These are phyloP conservation scores for Pheosia gnoma DNA, from an alignment of 2,888 invertebrate genomes.

Conservation along the genomic window DNA sequence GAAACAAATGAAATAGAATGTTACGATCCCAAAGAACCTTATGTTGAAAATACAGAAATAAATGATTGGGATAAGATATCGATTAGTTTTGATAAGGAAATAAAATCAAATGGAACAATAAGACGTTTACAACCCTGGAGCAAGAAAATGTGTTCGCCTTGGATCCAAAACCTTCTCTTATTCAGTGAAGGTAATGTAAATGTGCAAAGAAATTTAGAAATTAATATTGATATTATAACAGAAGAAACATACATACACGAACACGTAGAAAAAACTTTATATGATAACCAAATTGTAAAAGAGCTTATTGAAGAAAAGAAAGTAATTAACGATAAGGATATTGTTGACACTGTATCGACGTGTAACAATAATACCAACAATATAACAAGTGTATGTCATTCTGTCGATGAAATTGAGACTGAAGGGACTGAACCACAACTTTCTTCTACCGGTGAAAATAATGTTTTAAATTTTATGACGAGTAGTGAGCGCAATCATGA, in stretches of 20 bases:
- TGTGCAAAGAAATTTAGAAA: background rate
- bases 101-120: background rate
- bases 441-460: background rate
- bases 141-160: conserved; percentile 66
- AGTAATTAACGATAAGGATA: background rate
- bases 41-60: background rate
- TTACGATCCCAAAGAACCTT: background rate
- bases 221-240: background rate
- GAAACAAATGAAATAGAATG: background rate
- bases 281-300: background rate
- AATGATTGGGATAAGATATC: background rate
- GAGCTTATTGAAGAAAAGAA: background rate
- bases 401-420: background rate
- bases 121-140: conserved; percentile 27
- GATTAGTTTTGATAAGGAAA: background rate
- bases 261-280: background rate
- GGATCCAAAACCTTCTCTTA: conserved; percentile 64
- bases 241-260: background rate
- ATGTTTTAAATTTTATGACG: background rate
- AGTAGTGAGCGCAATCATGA: background rate
- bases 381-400: background rate
- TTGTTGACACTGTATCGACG: background rate
- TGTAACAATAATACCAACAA: background rate
- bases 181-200: conserved; percentile 47
- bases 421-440: background rate